Evolutionary conservation across 2,113 vertebrate species (phyloP).

Genomic region (Ammodytes dubius): DNA sequence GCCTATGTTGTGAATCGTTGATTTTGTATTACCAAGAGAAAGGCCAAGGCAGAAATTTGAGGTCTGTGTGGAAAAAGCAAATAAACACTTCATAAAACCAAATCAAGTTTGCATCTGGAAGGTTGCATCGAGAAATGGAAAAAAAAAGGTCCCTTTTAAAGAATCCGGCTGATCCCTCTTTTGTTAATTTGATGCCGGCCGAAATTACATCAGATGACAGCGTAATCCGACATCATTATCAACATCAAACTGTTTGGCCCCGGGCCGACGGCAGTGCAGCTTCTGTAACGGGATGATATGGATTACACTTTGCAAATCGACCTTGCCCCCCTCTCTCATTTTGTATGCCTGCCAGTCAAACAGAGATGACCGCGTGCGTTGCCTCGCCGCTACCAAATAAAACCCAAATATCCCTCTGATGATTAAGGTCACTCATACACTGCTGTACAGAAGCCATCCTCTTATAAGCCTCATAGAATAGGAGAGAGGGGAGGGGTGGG

Average conservation of each 20-base stretch:
- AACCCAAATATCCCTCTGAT: conserved; percentile 81
- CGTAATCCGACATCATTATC: conserved; percentile 77
- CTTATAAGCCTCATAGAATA: conserved; percentile 52
- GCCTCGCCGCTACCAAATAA: conserved; percentile 62
- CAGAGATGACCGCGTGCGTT: conserved; percentile 62
- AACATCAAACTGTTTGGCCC: conserved; percentile 70
- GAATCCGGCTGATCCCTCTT: conserved; percentile 65
- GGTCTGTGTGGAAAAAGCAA: conserved; percentile 19
- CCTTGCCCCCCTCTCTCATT: conserved; percentile 68
- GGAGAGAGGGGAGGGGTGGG: background rate
- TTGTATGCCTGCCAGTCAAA: conserved; percentile 75
- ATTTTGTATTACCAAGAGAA: conserved; percentile 43
- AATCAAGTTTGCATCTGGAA: conserved; percentile 58
- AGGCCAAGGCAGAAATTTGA: conserved; percentile 22
- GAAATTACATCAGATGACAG: conserved; percentile 79
- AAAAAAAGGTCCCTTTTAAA: conserved; percentile 53
- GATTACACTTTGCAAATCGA: conserved; percentile 78
- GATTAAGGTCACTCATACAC: conserved; percentile 84
- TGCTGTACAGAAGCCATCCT: conserved; percentile 65
- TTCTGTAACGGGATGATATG: conserved; percentile 79
- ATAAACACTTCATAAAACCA: conserved; percentile 52
- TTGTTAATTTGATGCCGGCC: conserved; percentile 69
- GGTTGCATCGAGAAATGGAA: conserved; percentile 19
- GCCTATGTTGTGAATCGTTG: conserved; percentile 23
- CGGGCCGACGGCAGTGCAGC: conserved; percentile 52